A percentile compares a stretch with the other conserved stretches of the same genome.
Conservation (phyloP, 1,140 invertebrate species). For the Propsilocerus akamusi region DNA sequence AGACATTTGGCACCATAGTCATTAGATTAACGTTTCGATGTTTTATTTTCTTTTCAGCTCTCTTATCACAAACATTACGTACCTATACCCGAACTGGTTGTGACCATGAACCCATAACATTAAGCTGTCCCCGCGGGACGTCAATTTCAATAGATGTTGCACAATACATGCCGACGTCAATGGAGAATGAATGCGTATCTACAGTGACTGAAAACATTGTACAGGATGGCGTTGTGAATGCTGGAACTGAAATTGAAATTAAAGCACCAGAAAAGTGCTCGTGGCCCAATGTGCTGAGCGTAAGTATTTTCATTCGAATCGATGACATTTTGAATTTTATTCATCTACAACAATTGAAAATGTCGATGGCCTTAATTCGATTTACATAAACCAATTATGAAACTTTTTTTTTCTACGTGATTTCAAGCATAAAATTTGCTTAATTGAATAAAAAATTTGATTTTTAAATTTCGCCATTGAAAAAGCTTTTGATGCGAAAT, state of each 20-base stretch:
- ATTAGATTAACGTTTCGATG: constrained; percentile 2
- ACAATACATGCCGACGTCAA: constrained; percentile 30
- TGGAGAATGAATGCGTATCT: constrained; percentile 13
- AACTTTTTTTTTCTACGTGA: too few relatives aligned
- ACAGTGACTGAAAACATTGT: neutral
- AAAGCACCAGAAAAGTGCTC: constrained; percentile 23
- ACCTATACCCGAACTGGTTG: constrained; percentile 77
- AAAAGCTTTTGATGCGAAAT: too few relatives aligned
- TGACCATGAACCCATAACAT: constrained; percentile 63
- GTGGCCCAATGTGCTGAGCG: constrained; percentile 32
- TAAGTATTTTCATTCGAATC: constrained; percentile 24
- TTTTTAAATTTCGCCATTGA: too few relatives aligned
- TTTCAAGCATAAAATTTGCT: too few relatives aligned
- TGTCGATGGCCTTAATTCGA: too few relatives aligned
- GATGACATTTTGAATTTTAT: too few relatives aligned
- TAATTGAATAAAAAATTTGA: too few relatives aligned
- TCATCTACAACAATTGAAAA: too few relatives aligned
- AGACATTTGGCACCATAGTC: constrained; percentile 2
- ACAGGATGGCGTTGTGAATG: constrained; percentile 12
- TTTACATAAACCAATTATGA: too few relatives aligned
- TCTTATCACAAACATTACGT: constrained; percentile 68
- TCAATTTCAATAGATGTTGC: constrained; percentile 67
- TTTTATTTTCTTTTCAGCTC: constrained; percentile 34
- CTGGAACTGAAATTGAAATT: constrained; percentile 18
- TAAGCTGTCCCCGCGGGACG: constrained; percentile 70